Evolutionary conservation across 2,888 invertebrate genomes (phyloP).

Genomic region (Mythimna vitellina): DNA sequence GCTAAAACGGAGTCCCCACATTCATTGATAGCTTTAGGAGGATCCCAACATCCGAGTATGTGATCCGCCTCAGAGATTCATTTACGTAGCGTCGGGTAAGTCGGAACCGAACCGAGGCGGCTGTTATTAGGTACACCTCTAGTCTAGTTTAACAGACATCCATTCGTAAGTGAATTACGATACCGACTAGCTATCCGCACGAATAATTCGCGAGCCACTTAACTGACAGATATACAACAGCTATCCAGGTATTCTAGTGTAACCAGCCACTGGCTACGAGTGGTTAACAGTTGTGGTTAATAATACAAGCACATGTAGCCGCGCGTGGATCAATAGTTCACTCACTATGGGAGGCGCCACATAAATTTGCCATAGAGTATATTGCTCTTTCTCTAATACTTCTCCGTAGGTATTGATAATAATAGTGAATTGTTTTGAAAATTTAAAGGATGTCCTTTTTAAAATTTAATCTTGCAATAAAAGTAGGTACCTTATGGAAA

Average conservation of each 20-base stretch:
- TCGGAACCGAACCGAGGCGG: conserved; percentile 74
- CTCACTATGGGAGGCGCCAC: neutral
- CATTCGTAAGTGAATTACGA: conserved; percentile 78
- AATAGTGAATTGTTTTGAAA: too few relatives aligned
- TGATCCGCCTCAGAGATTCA: conserved; percentile 75
- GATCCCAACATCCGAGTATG: conserved; percentile 54
- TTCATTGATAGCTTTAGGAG: conserved; percentile 61
- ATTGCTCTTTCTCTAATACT: too few relatives aligned
- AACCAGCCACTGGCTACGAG: conserved; percentile 31
- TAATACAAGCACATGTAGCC: conserved; percentile 18
- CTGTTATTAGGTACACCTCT: conserved; percentile 72
- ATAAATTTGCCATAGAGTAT: too few relatives aligned
- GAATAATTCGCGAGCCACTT: conserved; percentile 66
- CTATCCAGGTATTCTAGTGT: conserved; percentile 39
- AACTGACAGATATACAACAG: conserved; percentile 52
- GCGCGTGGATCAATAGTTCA: conserved; percentile 36
- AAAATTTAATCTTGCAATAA: too few relatives aligned
- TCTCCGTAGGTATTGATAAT: too few relatives aligned
- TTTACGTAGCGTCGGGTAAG: conserved; percentile 81
- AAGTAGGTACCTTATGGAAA: too few relatives aligned
- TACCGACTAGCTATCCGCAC: conserved; percentile 66
- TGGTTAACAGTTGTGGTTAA: conserved; percentile 37
- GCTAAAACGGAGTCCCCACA: conserved; percentile 10
- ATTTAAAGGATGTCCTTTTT: too few relatives aligned
- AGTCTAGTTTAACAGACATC: conserved; percentile 74